Conservation (phyloP, 2,888 invertebrate species). For the Drosophila paranaensis region DNA sequence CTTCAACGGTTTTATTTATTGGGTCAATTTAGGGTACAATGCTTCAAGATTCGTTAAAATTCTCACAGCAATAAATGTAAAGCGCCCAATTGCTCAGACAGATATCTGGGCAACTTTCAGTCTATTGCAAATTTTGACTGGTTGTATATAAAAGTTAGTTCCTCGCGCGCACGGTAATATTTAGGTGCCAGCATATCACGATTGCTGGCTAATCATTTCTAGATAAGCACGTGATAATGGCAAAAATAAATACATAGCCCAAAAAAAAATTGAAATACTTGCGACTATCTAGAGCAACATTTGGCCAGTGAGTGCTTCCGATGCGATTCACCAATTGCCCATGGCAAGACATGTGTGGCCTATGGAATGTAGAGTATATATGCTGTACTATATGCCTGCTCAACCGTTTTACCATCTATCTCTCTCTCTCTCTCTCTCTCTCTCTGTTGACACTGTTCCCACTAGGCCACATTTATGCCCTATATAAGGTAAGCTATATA, state of each 20-base stretch:
- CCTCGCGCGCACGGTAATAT: constrained; percentile 7
- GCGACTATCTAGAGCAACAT: constrained; percentile 31
- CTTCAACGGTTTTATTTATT: neutral
- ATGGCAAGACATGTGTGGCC: too few relatives aligned
- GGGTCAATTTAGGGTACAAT: neutral
- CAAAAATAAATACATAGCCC: constrained; percentile 30
- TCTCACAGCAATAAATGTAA: neutral
- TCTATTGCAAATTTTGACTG: neutral
- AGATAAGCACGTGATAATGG: constrained; percentile 67
- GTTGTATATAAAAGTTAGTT: neutral
- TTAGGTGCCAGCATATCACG: constrained; percentile 22
- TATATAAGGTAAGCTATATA: neutral
- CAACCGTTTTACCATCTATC: too few relatives aligned
- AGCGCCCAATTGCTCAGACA: neutral
- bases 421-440: too few relatives aligned
- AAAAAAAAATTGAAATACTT: constrained; percentile 18
- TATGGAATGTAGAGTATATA: neutral
- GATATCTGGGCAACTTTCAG: neutral
- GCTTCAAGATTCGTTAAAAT: neutral
- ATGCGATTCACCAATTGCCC: constrained; percentile 8
- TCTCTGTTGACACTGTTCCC: neutral
- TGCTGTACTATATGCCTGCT: too few relatives aligned
- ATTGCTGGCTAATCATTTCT: constrained; percentile 37
- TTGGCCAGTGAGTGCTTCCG: constrained; percentile 12
- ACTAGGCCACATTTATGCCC: neutral